Base-by-base conservation (phyloP, 2,797 vertebrate genomes). In the Diceros bicornis region DNA sequence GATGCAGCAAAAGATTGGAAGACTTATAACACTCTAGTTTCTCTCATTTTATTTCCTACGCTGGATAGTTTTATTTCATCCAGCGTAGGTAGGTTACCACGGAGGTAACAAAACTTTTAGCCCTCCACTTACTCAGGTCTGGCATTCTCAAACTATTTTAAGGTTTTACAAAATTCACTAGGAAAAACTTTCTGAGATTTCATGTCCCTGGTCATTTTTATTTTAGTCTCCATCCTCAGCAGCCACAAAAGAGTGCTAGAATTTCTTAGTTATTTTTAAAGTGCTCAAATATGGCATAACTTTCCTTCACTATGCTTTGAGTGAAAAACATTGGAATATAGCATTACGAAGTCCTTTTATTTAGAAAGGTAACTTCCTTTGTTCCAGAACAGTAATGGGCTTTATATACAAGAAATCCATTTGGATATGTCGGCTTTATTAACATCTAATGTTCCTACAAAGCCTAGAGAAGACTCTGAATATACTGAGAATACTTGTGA, bases 381-480 rank as follows among this genome's bases (percentile, higher is more conserved):
- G 12, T 12, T 94, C 9, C 50, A 75, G 13, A 47, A 59, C 25
- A 77, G 64, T 29, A 85, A 82, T 88, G 25, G 57, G 6, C 7
- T 96, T 91, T 66, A 44, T 3, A 89, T 74, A n/a, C 64, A 41
- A 68, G 61, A 72, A 84, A 71, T 34, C 3, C 37, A 84, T 27
- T 90, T 87, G 11, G 2, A 47, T 52, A 21, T 64, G 64, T 87
- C 64, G 57, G 10, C 95, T 88, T 81, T 88, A 93, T 69, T 91
- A 68, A 34, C 77, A 72, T 37, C 41, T 62, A 96, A 75, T 87
- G 34, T 2, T 79, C 11, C 17, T 59, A 44, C 2, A 72, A 68
- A 37, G 47, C 17, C 41, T 20, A 64, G 29, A 90, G 34, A 91
- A 88, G 47, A 88, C 4, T 79, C 50, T 91, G 41, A 79, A 83